Base-by-base conservation (phyloP, 2,113 vertebrate genomes). In the Nothoprocta perdicaria region DNA sequence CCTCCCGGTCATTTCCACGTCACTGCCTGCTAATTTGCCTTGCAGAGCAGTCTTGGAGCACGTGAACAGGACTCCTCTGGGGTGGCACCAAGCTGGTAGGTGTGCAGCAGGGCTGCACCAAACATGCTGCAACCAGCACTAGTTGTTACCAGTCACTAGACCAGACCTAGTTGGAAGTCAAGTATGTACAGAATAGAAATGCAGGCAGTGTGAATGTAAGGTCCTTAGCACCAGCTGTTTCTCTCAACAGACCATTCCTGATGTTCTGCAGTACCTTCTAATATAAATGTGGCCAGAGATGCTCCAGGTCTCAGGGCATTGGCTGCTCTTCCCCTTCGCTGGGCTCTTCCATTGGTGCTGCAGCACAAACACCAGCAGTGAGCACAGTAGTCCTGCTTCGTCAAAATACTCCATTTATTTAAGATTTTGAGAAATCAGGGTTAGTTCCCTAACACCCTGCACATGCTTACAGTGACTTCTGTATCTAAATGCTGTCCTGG, bases 101-200 rank as follows among this genome's bases (percentile, higher is more conserved):
- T 66, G 40, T 40, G 27, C 31, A 53, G 63, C 9, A 31, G 72
- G 31, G 48, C 62, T 52, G 60, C 35, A 41, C 6, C 13, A 45
- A 50, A 46, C 35, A 41, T 0, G 2, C 23, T 40, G 21, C n/a
- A 73, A 26, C 75, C 53, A 0, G 0, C 68, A 40, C 41, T 87
- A 43, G 38, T 50, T 72, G 38, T 48, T 88, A 5, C 53, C 79
- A 17, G 52, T 38, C 29, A 10, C 26, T 38, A 6, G 29, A 14
- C 41, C 55, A 58, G 61, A 84, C 53, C 29, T 61, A 9, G 22
- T 50, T 58, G 27, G 31, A 76, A 66, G 29, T n/a, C 52, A 60
- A 86, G 27, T 48, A 15, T 1, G 0, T 19, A 6, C 12, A 35
- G 74, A 81, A 53, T 35, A 22, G 74, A 84, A 55, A 41, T 22